Evolutionary conservation across 2,888 invertebrate genomes (phyloP).

Genomic region (Saturnia pavonia): DNA sequence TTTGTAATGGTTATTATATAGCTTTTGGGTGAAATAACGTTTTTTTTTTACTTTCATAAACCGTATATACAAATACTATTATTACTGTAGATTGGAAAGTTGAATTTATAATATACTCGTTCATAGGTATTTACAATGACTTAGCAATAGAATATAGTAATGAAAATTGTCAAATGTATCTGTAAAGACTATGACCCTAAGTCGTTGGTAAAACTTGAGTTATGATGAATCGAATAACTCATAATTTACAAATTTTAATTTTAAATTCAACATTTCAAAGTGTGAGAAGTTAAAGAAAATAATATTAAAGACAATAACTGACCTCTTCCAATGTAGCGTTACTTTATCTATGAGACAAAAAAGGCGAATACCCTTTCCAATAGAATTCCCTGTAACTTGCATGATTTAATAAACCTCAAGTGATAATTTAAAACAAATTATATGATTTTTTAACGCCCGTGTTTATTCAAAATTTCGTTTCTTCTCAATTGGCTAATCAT

Average conservation of each 20-base stretch:
- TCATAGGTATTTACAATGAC: too few relatives aligned
- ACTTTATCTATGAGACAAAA: neutral
- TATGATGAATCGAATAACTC: too few relatives aligned
- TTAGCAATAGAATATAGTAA: too few relatives aligned
- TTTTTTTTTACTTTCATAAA: slow-evolving; percentile 10
- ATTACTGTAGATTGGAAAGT: slow-evolving; percentile 34
- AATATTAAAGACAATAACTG: neutral
- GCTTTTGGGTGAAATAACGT: slow-evolving; percentile 1
- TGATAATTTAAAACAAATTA: neutral
- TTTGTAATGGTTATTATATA: neutral
- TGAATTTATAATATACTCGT: too few relatives aligned
- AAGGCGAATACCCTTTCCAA: neutral
- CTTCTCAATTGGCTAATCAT: slow-evolving; percentile 3
- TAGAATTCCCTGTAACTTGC: neutral
- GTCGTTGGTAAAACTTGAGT: too few relatives aligned
- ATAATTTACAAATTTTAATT: neutral
- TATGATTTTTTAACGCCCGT: neutral
- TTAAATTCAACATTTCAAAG: slow-evolving; percentile 3
- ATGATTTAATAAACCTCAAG: neutral
- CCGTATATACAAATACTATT: slow-evolving; percentile 5
- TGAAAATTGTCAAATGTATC: too few relatives aligned
- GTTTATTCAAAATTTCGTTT: neutral
- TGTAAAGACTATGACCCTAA: too few relatives aligned
- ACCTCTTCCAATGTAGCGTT: neutral
- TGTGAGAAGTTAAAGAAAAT: neutral